Percentiles rank a stretch among this genome's conserved stretches.
Evolutionary conservation across 2,888 invertebrate genomes (phyloP).

Genomic region (Mystacides longicornis): DNA sequence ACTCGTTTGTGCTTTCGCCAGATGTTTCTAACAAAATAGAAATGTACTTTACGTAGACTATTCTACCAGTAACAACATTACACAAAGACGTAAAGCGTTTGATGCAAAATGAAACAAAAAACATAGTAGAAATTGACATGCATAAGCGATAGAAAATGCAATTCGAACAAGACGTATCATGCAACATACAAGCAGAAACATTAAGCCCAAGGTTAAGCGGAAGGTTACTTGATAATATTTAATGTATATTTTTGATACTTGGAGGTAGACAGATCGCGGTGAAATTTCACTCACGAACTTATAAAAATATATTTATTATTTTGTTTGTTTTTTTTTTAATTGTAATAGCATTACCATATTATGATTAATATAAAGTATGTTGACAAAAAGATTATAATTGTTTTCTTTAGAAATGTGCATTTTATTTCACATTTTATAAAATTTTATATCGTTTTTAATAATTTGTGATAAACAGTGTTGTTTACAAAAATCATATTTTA

Average conservation of each 20-base stretch:
- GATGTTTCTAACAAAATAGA: too few relatives aligned
- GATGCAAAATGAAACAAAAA: constrained; percentile 5
- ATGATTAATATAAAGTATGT: too few relatives aligned
- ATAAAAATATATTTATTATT: constrained; percentile 1
- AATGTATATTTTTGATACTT: constrained; percentile 27
- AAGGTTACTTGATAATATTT: too few relatives aligned
- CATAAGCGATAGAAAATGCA: constrained; percentile 5
- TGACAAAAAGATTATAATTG: constrained; percentile 11
- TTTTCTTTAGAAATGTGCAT: constrained; percentile 23
- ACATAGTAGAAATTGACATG: not conserved
- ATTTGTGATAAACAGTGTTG: not conserved
- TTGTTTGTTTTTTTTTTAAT: constrained; percentile 24
- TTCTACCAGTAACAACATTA: too few relatives aligned
- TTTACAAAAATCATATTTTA: not conserved
- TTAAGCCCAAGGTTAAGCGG: constrained; percentile 20
- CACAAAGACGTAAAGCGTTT: too few relatives aligned
- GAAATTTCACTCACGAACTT: constrained; percentile 21
- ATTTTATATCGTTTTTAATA: constrained; percentile 6
- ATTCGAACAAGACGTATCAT: constrained; percentile 1
- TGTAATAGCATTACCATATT: too few relatives aligned
- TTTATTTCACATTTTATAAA: constrained; percentile 20
- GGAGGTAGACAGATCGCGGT: constrained; percentile 25
- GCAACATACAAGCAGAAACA: constrained; percentile 17
- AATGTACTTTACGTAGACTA: too few relatives aligned
- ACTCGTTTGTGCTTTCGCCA: too few relatives aligned